Percentiles rank a stretch among this genome's conserved stretches.
Evolutionary conservation across 35 echinoderm and acorn worm genomes (phyloP).

Genomic region (Strongylocentrotus purpuratus): DNA sequence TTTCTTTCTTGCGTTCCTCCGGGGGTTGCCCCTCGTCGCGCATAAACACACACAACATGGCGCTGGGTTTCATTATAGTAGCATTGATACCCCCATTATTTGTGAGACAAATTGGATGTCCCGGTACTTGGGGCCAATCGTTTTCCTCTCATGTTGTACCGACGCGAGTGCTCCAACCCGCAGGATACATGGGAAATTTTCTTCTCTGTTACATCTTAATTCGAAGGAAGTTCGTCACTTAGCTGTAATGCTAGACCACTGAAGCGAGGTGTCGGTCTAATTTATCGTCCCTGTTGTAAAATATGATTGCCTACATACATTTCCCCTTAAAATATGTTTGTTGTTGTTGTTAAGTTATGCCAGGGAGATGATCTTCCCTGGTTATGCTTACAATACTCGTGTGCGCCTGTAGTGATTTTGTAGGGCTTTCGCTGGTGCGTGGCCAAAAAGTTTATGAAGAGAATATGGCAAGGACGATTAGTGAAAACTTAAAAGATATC

Average conservation of each 20-base stretch:
- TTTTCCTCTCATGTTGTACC: conserved; percentile 25
- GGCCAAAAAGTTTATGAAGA: background rate
- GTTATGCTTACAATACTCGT: background rate
- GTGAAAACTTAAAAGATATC: background rate
- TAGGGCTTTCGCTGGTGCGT: background rate
- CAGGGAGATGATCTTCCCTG: too few relatives aligned
- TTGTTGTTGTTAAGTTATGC: background rate
- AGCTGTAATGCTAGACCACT: conserved; percentile 48
- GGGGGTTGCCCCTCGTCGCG: background rate
- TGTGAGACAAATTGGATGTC: conserved; percentile 50
- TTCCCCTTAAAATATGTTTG: background rate
- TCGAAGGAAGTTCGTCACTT: conserved; percentile 50
- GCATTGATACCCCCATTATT: conserved; percentile 39
- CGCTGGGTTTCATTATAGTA: conserved; percentile 30
- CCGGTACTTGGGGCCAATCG: conserved; percentile 41
- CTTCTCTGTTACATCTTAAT: conserved; percentile 52
- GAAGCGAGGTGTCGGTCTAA: conserved; percentile 24
- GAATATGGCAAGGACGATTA: background rate
- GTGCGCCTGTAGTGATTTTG: background rate
- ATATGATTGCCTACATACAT: background rate
- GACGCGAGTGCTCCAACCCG: background rate
- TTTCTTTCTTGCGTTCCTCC: background rate
- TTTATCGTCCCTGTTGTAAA: conserved; percentile 7
- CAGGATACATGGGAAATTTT: conserved; percentile 27
- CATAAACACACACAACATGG: conserved; percentile 43